Base-by-base conservation (phyloP, 2,888 invertebrate genomes). In the Lasioglossum malachurum region DNA sequence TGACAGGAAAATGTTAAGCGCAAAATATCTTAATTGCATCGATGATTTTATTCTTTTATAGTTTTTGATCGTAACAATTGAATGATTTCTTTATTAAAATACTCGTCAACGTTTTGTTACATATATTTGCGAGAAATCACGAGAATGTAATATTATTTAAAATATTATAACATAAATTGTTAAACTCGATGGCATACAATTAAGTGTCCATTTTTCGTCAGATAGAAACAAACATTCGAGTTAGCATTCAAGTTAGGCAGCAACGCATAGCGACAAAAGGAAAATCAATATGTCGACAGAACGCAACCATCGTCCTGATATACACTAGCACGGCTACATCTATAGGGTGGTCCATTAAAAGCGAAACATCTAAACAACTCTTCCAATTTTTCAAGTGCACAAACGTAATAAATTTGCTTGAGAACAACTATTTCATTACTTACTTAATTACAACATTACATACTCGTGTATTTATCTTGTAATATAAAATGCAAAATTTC, bases 281-380 rank as follows among this genome's bases (percentile, higher is more conserved):
- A 46, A 80, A 80, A 76, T 80, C 76, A 53, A 76, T 80, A 41
- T 38, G 64, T 64, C 38, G 27, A 69, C 64, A 46, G 80, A 75
- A 80, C 67, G 67, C 41, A 80, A 76, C 64, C 49, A 80, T 75
- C 67, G 64, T 46, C 44, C 49, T 23, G 60, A 80, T 53, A 41
- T 41, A 60, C 44, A 44, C 44, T 73, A 31, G 46, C 75, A 14
- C 12, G 38, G 69, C 38, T 38, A 69, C 38, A 23, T 69, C 38
- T 69, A 69, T 4, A 19, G 69, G 69, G 69, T 69, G 69, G 38
- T 10, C 38, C 38, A 38, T 23, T 19, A 69, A 69, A 23, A 10
- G 38, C 69, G 69, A 38, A 38, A 69, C 69, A 23, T 35, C 38
- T 38, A 23, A 38, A 38, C 8, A 35, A 31, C 35, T 19, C 14